Conservation (phyloP, 2,888 invertebrate genomes). For the Eutolmus rufibarbis region DNA sequence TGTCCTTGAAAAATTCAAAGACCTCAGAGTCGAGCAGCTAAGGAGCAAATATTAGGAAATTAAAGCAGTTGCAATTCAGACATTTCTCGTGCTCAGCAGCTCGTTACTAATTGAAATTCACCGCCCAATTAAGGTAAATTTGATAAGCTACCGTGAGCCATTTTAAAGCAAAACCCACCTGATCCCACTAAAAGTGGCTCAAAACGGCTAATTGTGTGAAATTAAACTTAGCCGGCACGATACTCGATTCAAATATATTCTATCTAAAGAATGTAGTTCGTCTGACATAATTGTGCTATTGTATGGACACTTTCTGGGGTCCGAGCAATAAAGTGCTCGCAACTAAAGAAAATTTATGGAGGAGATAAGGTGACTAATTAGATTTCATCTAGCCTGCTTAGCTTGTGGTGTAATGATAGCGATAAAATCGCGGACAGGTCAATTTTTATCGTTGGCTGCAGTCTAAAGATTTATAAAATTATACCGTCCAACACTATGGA, state of each 20-base stretch:
- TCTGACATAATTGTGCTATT: not conserved
- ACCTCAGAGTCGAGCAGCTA: not conserved
- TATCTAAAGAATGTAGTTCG: not conserved
- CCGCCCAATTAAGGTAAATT: slow-evolving; percentile 32
- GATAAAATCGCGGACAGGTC: not conserved
- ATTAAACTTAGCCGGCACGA: not conserved
- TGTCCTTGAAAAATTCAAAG: not conserved
- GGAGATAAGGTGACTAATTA: not conserved
- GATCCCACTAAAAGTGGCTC: not conserved
- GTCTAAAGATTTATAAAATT: not conserved
- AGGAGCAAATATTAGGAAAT: not conserved
- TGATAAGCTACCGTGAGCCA: slow-evolving; percentile 5
- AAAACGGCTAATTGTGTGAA: not conserved
- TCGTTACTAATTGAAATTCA: slow-evolving; percentile 47
- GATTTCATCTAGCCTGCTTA: not conserved
- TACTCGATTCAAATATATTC: not conserved
- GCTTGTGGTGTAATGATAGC: not conserved
- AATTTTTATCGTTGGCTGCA: not conserved
- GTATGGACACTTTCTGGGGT: not conserved
- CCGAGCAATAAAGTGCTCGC: not conserved
- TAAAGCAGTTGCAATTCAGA: not conserved
- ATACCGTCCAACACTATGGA: not conserved
- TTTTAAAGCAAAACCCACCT: not conserved
- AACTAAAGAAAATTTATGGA: not conserved
- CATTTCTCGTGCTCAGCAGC: slow-evolving; percentile 43